phyloP scores from a whole-genome alignment of 2,797 vertebrate species.

The Microchirus variegatus region DNA sequence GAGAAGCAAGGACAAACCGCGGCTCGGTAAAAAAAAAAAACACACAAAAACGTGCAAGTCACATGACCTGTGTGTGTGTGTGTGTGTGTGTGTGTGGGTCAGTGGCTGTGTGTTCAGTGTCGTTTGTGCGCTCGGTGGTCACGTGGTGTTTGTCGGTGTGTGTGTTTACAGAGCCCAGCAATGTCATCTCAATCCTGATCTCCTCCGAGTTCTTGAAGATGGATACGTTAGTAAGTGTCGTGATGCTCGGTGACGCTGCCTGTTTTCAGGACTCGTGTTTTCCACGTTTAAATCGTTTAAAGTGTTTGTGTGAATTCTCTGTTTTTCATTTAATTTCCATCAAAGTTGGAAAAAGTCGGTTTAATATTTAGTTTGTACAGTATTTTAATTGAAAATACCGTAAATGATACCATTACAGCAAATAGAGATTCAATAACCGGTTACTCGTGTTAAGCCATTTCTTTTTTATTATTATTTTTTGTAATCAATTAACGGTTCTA shows the following conservation, averaged over 20 bases:
- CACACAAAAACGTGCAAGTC: not conserved
- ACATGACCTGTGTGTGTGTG: conserved; percentile 31
- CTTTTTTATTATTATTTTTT: too few species aligned
- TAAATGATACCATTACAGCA: too few species aligned
- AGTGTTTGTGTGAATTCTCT: not conserved
- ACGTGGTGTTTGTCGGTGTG: conserved; percentile 75
- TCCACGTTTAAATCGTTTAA: conserved; percentile 1
- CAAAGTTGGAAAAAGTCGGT: too few species aligned
- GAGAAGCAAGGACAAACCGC: conserved; percentile 85
- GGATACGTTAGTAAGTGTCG: conserved; percentile 97
- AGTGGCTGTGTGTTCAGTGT: conserved; percentile 57
- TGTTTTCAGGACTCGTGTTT: conserved; percentile 49
- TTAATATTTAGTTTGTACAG: too few species aligned
- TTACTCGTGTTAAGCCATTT: too few species aligned
- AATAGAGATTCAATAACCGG: too few species aligned
- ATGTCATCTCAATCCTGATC: conserved; percentile 99
- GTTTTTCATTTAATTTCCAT: not conserved
- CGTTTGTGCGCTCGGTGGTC: conserved; percentile 64
- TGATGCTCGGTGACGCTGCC: conserved; percentile 42
- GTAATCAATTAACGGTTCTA: too few species aligned
- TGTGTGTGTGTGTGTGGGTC: conserved; percentile 34
- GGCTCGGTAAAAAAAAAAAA: conserved; percentile 82
- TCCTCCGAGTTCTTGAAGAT: conserved; percentile 99
- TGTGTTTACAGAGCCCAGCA: conserved; percentile 92
- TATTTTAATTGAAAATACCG: too few species aligned